phyloP scores from a whole-genome alignment of 2,113 vertebrate genomes.

The Melanotaenia duboulayi region DNA sequence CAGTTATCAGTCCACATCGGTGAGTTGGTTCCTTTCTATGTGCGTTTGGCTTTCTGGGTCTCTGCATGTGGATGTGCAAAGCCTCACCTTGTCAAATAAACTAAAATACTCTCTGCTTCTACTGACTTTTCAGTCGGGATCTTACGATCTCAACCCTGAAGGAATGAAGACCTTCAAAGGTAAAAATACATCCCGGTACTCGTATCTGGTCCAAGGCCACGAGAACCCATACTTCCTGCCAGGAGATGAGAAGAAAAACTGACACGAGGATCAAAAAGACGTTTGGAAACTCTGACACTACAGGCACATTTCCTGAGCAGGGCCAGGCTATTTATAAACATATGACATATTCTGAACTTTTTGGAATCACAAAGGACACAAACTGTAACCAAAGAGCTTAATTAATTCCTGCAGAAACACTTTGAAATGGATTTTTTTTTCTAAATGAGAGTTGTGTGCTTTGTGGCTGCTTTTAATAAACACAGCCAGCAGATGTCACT shows the following conservation, averaged over 20 bases:
- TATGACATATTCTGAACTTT: background rate
- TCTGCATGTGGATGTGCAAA: background rate
- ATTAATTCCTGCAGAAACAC: background rate
- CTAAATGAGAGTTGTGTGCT: background rate
- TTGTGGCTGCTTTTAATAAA: slow-evolving; percentile 14
- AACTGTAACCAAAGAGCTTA: slow-evolving; percentile 54
- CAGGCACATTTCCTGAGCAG: slow-evolving; percentile 19
- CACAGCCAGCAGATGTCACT: slow-evolving; percentile 59
- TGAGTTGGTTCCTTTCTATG: background rate
- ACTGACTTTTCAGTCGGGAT: slow-evolving; percentile 74
- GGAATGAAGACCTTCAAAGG: slow-evolving; percentile 82
- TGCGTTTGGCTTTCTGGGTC: slow-evolving; percentile 5
- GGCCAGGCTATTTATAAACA: slow-evolving; percentile 24
- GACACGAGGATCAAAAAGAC: slow-evolving; percentile 31
- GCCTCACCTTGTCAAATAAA: background rate
- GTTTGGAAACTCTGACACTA: slow-evolving; percentile 1
- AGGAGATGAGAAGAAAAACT: slow-evolving; percentile 66
- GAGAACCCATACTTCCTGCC: slow-evolving; percentile 84
- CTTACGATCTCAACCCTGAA: slow-evolving; percentile 73
- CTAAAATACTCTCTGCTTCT: slow-evolving; percentile 5
- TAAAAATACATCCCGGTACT: slow-evolving; percentile 77
- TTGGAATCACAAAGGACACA: slow-evolving; percentile 14
- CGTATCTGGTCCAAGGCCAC: slow-evolving; percentile 83
- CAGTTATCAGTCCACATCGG: background rate
- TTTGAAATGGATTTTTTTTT: background rate